A percentile compares a stretch with the other conserved stretches of the same genome.
Conservation (phyloP, 35 echinoderm and acorn worm genomes). For the Acanthaster planci region DNA sequence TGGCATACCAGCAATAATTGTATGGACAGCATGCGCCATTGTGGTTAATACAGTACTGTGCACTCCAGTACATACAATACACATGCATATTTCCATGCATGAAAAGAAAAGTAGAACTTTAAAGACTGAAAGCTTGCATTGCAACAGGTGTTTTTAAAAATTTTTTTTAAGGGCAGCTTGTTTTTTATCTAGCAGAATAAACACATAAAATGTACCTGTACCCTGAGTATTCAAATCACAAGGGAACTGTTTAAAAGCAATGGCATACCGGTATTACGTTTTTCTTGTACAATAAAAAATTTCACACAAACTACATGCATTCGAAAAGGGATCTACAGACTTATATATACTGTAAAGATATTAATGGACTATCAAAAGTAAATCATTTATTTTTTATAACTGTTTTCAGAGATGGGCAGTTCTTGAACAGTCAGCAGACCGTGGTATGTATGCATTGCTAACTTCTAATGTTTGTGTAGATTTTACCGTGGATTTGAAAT, state of each 20-base stretch:
- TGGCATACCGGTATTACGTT: not conserved
- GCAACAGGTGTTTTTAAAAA: too few relatives aligned
- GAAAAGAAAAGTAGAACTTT: not conserved
- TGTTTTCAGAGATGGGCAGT: slow-evolving; percentile 12
- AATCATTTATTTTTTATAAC: not conserved
- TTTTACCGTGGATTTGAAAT: not conserved
- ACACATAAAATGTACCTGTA: too few relatives aligned
- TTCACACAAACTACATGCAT: not conserved
- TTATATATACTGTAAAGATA: not conserved
- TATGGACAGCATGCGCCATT: too few relatives aligned
- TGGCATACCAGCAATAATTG: too few relatives aligned
- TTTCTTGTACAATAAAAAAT: not conserved
- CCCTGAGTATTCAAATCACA: not conserved
- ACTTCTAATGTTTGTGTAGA: not conserved
- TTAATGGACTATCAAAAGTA: not conserved
- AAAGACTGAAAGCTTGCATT: not conserved
- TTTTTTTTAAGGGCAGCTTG: too few relatives aligned
- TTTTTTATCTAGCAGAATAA: too few relatives aligned
- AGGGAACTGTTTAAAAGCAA: not conserved
- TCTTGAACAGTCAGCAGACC: slow-evolving; percentile 9
- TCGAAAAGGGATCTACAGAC: not conserved
- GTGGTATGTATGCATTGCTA: not conserved
- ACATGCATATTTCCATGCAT: too few relatives aligned
- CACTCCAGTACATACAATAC: too few relatives aligned
- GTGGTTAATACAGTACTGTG: too few relatives aligned